Base-by-base conservation (phyloP, 2,888 invertebrate species). In the Drosophila setosimentum region DNA sequence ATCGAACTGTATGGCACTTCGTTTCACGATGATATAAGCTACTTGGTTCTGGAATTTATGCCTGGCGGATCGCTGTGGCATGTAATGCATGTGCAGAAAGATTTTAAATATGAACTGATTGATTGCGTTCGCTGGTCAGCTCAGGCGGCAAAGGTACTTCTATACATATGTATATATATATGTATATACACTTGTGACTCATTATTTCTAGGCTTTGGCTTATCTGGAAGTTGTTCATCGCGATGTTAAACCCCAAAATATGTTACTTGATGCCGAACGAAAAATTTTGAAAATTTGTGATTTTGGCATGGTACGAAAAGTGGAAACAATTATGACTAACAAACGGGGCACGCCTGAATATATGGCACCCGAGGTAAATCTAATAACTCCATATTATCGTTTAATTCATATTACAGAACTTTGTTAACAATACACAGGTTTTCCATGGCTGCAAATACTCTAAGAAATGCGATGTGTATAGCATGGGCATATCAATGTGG, bases 31-130 rank as follows among this genome's bases (percentile, higher is more conserved):
- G 8, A 45, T 24, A 8, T 0, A 16, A 45, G 45, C 2, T 45
- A 0, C 16, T 8, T 45, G 8, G 2, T 45, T 45, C 1, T 45
- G 45, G 45, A 45, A 45, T 24, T 16, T 45, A 16, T 45, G 45
- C 0, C 45, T 45, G 45, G 45, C 4, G 24, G 24, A 16, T 24
- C 45, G 8, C 45, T 45, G 16, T 16, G 16, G 24, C 4, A 45
- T 24, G 24, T 45, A 4, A 8, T 45, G 24, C 45, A 45, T 24
- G 0, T 1, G 45, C 0, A 16, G 0, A 8, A 1, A 45, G 0
- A 2, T 1, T 4, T 0, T 2, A 2, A 1, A 1, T 45, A 45
- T 24, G 24, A 4, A 2, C 24, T 8, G 24, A 16, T 16, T 16
- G 45, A 45, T 16, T 4, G 24, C 27, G 0, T 45, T 24, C 16